A percentile compares a stretch with the other conserved stretches of the same genome.
These are phyloP conservation scores for Cuculus canorus DNA, from an alignment of 2,797 vertebrate species.

Conservation along the genomic window DNA sequence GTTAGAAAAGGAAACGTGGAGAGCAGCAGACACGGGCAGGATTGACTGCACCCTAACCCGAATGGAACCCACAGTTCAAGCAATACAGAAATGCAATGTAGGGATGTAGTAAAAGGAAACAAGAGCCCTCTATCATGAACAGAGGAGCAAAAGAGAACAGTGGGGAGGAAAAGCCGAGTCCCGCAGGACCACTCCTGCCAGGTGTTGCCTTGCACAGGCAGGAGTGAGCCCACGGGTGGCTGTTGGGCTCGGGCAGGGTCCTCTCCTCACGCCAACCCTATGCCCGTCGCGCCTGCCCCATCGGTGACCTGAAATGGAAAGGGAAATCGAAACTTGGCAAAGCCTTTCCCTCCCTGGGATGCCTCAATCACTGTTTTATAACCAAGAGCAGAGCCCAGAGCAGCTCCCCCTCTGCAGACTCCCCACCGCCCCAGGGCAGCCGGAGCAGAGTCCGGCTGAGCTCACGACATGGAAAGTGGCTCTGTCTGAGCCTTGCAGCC, in stretches of 20 bases:
- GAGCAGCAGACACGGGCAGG: neutral
- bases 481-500: neutral
- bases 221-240: neutral
- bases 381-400: too few species aligned
- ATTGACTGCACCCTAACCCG: neutral
- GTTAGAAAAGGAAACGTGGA: neutral
- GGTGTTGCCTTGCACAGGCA: neutral
- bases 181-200: neutral
- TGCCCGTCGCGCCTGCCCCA: neutral
- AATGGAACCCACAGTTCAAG: neutral
- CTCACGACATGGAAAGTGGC: neutral
- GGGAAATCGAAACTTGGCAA: conserved; percentile 38
- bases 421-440: too few species aligned
- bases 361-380: accelerated
- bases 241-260: neutral
- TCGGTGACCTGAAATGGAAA: conserved; percentile 13
- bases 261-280: neutral
- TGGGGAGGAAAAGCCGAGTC: accelerated
- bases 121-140: neutral
- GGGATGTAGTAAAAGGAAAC: neutral
- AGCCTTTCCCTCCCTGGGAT: neutral
- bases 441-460: neutral
- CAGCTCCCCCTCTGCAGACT: too few species aligned
- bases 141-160: neutral
- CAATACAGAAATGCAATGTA: neutral